Percentiles rank a stretch among this genome's conserved stretches.
These are phyloP conservation scores for Salvelinus alpinus DNA, from an alignment of 2,113 vertebrate genomes.

Conservation along the genomic window DNA sequence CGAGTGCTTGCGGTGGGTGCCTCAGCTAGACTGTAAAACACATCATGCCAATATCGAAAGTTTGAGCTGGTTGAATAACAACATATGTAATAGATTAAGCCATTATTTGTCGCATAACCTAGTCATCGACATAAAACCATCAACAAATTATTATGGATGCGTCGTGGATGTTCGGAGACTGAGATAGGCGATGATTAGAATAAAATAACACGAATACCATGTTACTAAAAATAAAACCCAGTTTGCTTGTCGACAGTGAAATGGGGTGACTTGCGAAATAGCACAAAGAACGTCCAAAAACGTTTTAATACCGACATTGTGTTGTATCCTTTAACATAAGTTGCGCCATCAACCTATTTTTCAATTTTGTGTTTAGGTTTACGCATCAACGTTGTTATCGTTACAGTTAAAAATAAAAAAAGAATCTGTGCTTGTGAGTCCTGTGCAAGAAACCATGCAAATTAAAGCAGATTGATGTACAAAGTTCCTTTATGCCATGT, in stretches of 20 bases:
- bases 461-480: not conserved
- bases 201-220: conserved; percentile 27
- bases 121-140: not conserved
- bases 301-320: not conserved
- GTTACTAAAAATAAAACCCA: conserved; percentile 44
- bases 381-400: not conserved
- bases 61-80: conserved; percentile 31
- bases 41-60: conserved; percentile 45
- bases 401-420: not conserved
- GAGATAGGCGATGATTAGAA: conserved; percentile 1
- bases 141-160: not conserved
- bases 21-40: conserved; percentile 31
- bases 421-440: not conserved
- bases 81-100: conserved; percentile 9
- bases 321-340: not conserved
- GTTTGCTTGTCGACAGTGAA: conserved; percentile 15
- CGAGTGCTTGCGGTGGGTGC: conserved; percentile 29
- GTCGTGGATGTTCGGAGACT: not conserved
- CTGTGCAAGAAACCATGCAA: too few species aligned
- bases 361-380: not conserved
- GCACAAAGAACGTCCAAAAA: not conserved
- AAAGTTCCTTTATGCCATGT: not conserved
- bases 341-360: not conserved
- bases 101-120: conserved; percentile 8
- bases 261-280: conserved; percentile 7